Base-by-base conservation (phyloP, 2,888 invertebrate species). In the Cremastinae sp. region DNA sequence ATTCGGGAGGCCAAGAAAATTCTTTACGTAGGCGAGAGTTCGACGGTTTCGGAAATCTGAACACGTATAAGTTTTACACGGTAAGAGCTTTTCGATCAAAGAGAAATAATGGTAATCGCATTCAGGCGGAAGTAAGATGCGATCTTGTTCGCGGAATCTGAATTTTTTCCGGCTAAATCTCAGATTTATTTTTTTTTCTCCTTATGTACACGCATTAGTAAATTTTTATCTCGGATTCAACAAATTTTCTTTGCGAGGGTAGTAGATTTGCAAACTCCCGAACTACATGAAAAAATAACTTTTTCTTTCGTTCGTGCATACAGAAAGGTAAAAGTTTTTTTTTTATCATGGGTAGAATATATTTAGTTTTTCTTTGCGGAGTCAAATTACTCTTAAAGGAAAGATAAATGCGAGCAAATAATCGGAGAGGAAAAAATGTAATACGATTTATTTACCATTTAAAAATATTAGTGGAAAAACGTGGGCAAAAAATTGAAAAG, bases 31-130 rank as follows among this genome's bases (percentile, higher is more conserved):
- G 59, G 45, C 10, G 34, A 38, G 62, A 58, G 14, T 72, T 59
- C 43, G 36, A 61, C 54, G 43, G 43, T 74, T 71, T 76, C 34
- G 71, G 58, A 64, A 79, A 79, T 71, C 77, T 49, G 71, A 61
- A 74, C 77, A 77, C 77, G 79, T 77, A 72, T 54, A 69, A 49
- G 62, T 56, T 43, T 65, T 47, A 68, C 53, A 41, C 53, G 49
- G 59, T 54, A 58, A 75, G 73, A 76, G 76, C 73, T 72, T 75
- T 73, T 54, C 69, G 75, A 73, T 78, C 78, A 75, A 65, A 71
- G 74, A 45, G 54, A 72, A 71, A 20, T 69, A 54, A 65, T 51
- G 74, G 53, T 75, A 70, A 69, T 59, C 61, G 70, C 73, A 75
- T 78, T 74, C 74, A 71, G 16, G 41, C 68, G 51, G 49, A 59